Percentiles rank a stretch among this genome's conserved stretches.
These are phyloP conservation scores for Podabrus alpinus DNA, from an alignment of 2,888 invertebrate genomes.

Conservation along the genomic window DNA sequence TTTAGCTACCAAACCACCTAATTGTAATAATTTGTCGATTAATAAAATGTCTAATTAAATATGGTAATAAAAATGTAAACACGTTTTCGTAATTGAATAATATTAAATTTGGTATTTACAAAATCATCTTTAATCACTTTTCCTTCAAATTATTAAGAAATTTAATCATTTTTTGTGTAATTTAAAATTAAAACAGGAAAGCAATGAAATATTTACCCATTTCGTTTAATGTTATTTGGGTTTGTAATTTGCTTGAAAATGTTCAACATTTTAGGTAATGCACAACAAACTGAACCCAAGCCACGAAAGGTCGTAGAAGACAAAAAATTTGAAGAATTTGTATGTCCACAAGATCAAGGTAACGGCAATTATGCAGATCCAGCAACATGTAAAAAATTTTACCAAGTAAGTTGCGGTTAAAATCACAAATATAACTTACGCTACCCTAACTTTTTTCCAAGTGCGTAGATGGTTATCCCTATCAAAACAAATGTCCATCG, in stretches of 20 bases:
- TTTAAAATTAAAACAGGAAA: neutral
- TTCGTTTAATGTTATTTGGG: too few species aligned
- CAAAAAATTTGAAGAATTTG: conserved; percentile 69
- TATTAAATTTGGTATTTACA: neutral
- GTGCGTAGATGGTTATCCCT: conserved; percentile 90
- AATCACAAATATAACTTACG: neutral
- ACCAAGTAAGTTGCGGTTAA: conserved; percentile 71
- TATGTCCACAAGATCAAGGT: conserved; percentile 80
- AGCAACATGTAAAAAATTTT: conserved; percentile 83
- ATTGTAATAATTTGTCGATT: neutral
- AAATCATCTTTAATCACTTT: neutral
- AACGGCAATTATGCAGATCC: conserved; percentile 92
- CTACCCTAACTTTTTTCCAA: conserved; percentile 51
- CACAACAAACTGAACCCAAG: conserved; percentile 7
- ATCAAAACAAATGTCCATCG: conserved; percentile 86
- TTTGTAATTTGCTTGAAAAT: too few species aligned
- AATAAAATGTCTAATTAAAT: neutral
- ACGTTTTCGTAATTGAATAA: neutral
- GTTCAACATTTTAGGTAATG: conserved; percentile 6
- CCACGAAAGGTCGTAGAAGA: conserved; percentile 51
- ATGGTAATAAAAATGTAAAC: neutral
- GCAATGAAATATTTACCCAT: too few species aligned
- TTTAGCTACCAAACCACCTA: neutral
- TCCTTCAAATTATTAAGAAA: neutral
- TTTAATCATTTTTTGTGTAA: neutral